These are phyloP conservation scores for Chrysolina oricalcia DNA, from an alignment of 2,888 invertebrate species.

Conservation along the genomic window DNA sequence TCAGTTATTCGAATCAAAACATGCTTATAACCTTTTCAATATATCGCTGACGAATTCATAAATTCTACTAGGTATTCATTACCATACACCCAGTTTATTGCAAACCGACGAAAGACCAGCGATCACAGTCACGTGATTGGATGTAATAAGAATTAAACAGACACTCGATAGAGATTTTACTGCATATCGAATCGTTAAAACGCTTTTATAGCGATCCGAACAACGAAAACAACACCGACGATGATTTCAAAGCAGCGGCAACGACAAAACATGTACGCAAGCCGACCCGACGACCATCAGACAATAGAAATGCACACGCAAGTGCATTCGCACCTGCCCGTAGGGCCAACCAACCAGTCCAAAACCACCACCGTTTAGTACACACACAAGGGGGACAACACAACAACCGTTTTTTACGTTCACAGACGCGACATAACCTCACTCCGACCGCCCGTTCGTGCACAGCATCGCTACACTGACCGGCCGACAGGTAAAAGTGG, in stretches of 20 bases:
- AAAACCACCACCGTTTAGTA: slow-evolving; percentile 31
- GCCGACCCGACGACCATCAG: slow-evolving; percentile 21
- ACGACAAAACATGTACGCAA: slow-evolving; percentile 46
- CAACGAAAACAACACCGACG: background rate
- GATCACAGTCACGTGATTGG: background rate
- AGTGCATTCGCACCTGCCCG: slow-evolving; percentile 46
- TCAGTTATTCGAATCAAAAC: background rate
- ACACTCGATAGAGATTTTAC: slow-evolving; percentile 3
- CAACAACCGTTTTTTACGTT: slow-evolving; percentile 32
- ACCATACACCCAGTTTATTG: background rate
- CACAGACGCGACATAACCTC: slow-evolving; percentile 53
- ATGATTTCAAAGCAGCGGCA: background rate
- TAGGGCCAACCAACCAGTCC: slow-evolving; percentile 29
- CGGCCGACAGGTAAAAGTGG: slow-evolving; percentile 48
- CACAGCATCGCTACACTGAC: slow-evolving; percentile 38
- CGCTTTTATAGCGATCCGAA: background rate
- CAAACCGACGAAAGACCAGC: background rate
- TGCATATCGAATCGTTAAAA: background rate
- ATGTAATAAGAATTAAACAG: slow-evolving; percentile 1
- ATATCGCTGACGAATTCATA: background rate
- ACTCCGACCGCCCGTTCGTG: slow-evolving; percentile 51
- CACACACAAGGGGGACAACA: slow-evolving; percentile 36
- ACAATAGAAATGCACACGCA: slow-evolving; percentile 48
- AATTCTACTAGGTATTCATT: background rate
- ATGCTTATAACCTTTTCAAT: background rate